Conservation (phyloP, 2,888 invertebrate species). For the Dolichopus griseipennis region DNA sequence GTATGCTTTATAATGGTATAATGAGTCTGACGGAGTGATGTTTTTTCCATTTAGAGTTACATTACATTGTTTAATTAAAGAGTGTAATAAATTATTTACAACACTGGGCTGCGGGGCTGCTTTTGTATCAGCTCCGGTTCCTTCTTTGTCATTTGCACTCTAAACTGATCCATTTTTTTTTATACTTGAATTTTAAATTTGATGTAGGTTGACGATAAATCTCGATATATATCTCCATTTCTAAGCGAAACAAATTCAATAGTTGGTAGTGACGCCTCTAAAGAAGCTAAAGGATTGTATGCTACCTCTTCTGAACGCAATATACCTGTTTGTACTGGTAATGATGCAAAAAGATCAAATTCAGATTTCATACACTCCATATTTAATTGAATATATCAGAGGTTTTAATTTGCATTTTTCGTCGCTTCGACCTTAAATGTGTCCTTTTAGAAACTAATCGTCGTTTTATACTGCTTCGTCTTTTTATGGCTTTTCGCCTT, state of each 20-base stretch:
- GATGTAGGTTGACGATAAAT: too few species aligned
- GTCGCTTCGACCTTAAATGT: not conserved
- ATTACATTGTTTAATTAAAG: not conserved
- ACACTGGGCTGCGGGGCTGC: not conserved
- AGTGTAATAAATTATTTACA: conserved; percentile 8
- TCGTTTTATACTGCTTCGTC: too few species aligned
- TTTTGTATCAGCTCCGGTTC: not conserved
- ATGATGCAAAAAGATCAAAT: too few species aligned
- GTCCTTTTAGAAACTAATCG: not conserved
- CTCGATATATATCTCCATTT: too few species aligned
- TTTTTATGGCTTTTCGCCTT: too few species aligned
- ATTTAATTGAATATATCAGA: not conserved
- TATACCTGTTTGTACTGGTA: too few species aligned
- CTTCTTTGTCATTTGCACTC: not conserved
- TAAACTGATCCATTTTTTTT: conserved; percentile 2
- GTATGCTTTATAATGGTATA: conserved; percentile 7
- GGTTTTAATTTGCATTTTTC: not conserved
- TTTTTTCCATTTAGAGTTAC: conserved; percentile 4
- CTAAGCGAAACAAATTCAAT: too few species aligned
- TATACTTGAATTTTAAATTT: too few species aligned
- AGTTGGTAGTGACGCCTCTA: too few species aligned
- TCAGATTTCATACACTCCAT: too few species aligned
- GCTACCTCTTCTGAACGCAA: too few species aligned
- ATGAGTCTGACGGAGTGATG: not conserved
- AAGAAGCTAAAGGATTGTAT: too few species aligned